Base-by-base conservation (phyloP, 2,797 vertebrate genomes). In the Pampus argenteus region DNA sequence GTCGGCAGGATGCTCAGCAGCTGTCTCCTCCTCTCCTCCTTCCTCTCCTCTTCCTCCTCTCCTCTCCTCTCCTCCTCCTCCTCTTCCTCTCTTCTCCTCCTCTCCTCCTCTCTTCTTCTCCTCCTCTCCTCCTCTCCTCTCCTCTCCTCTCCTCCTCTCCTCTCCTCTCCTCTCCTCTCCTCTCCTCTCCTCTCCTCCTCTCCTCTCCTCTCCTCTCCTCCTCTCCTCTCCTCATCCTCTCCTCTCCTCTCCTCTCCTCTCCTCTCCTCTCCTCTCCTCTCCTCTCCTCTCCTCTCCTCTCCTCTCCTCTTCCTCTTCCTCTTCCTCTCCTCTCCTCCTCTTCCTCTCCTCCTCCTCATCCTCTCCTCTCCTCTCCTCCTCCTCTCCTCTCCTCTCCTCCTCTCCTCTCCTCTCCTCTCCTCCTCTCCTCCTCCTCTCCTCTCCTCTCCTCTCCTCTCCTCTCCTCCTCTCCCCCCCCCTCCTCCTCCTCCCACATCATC, bases 121-220 rank as follows among this genome's bases (percentile, higher is more conserved):
- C n/a, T n/a, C n/a, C n/a, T n/a, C n/a, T n/a, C n/a, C n/a, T n/a
- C n/a, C n/a, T n/a, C n/a, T n/a, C n/a, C n/a, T n/a, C n/a, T n/a
- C n/a, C n/a, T n/a, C n/a, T n/a, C n/a, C n/a, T n/a, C n/a, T n/a
- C n/a, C n/a, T n/a, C n/a, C n/a, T n/a, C n/a, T n/a, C n/a, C n/a
- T n/a, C n/a, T n/a, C n/a, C n/a, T 79, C 82, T 75, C 67, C 73
- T 73, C 64, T n/a, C n/a, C n/a, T n/a, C 20, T 81, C 83, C 78
- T 70, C 73, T 76, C 62, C 70, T n/a, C n/a, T n/a, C n/a, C n/a
- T n/a, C 3, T 20, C 65, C 13, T 29, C 56, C 36, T 61, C 76
- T 56, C 78, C 9, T 49, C 54, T 3, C 36, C 38, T 9, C 42
- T 6, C 9, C 9, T 49, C 34, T 61, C 76, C 23, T 56, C 78